Conservation (phyloP, 2,797 vertebrate species). For the Tapera naevia region DNA sequence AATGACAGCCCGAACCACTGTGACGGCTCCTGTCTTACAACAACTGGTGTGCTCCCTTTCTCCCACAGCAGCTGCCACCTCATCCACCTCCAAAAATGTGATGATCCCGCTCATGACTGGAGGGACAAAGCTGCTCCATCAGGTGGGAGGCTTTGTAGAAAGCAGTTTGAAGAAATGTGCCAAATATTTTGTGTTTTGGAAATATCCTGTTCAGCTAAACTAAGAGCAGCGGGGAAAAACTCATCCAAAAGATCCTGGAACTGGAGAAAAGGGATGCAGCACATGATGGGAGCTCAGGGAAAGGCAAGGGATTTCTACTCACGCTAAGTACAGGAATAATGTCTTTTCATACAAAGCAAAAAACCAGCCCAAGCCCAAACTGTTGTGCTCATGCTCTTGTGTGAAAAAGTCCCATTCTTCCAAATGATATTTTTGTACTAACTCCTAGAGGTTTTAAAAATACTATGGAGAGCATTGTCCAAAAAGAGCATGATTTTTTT, state of each 20-base stretch:
- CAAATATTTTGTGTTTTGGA: not conserved
- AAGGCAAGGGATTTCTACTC: not conserved
- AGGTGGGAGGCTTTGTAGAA: not conserved
- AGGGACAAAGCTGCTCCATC: not conserved
- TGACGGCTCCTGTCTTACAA: accelerated
- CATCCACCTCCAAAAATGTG: not conserved
- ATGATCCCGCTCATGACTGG: accelerated
- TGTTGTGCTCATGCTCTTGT: not conserved
- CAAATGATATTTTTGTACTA: not conserved
- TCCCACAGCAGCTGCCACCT: not conserved
- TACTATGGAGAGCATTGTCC: not conserved
- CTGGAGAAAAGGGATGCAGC: not conserved
- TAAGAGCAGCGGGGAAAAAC: not conserved
- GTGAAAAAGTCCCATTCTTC: not conserved
- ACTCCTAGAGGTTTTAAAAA: not conserved
- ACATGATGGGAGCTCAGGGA: not conserved
- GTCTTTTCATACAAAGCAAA: not conserved
- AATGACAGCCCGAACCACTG: not conserved
- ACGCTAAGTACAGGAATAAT: not conserved
- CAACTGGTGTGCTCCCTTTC: accelerated
- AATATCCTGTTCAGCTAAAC: not conserved
- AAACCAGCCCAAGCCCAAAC: not conserved
- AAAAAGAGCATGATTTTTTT: not conserved
- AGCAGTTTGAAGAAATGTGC: not conserved
- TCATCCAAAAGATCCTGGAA: not conserved